Conservation (phyloP, 35 echinoderm and acorn worm species). For the Apostichopus japonicus region DNA sequence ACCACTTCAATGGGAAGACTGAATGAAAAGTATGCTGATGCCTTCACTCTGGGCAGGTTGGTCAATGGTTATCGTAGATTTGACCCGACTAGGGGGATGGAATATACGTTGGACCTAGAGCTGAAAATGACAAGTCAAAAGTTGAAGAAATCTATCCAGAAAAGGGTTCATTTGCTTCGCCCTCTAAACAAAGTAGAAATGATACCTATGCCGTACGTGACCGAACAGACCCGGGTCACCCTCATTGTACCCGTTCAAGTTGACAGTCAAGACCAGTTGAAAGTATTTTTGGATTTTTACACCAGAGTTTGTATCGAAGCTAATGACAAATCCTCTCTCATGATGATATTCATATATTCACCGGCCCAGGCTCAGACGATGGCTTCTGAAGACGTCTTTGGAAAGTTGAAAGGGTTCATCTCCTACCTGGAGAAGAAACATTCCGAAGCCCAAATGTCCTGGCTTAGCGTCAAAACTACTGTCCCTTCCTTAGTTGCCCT, state of each 20-base stretch:
- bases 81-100: constrained; percentile 95
- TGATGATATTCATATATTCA: constrained; percentile 94
- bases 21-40: constrained; percentile 88
- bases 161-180: constrained; percentile 84
- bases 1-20: constrained; percentile 82
- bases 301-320: constrained; percentile 86
- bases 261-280: constrained; percentile 84
- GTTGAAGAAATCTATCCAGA: constrained; percentile 85
- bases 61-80: constrained; percentile 96
- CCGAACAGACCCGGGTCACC: constrained; percentile 81
- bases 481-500: constrained; percentile 85
- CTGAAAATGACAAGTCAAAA: constrained; percentile 73
- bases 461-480: constrained; percentile 90
- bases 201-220: constrained; percentile 95
- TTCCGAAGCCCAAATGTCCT: constrained; percentile 77
- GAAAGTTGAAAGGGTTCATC: constrained; percentile 72
- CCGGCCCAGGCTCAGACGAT: constrained; percentile 81
- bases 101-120: constrained; percentile 95
- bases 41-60: constrained; percentile 78
- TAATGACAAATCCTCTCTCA: constrained; percentile 86
- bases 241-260: constrained; percentile 83
- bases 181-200: constrained; percentile 94
- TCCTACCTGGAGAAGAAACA: constrained; percentile 83
- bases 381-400: constrained; percentile 88
- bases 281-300: constrained; percentile 83